A percentile compares a stretch with the other conserved stretches of the same genome.
phyloP scores from a whole-genome alignment of 2,797 vertebrate species.

The Acipenser ruthenus region DNA sequence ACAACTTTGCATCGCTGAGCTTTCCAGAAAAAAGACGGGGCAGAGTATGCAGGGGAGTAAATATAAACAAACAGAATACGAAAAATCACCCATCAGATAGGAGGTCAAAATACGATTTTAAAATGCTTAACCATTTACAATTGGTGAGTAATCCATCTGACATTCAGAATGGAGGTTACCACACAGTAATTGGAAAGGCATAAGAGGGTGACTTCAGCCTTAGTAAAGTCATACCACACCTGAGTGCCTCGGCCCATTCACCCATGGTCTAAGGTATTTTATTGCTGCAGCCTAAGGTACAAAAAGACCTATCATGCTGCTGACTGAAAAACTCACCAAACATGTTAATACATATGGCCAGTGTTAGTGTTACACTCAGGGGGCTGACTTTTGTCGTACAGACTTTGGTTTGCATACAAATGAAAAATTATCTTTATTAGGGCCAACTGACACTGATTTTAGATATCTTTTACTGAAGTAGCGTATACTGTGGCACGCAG shows the following conservation, averaged over 20 bases:
- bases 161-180: slow-evolving; percentile 19
- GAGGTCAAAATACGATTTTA: too few species aligned
- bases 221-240: slow-evolving; percentile 3
- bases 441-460: too few species aligned
- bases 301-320: background rate
- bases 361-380: too few species aligned
- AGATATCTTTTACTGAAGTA: too few species aligned
- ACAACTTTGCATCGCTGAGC: background rate
- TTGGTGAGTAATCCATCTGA: slow-evolving; percentile 8
- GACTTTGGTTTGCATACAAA: slow-evolving; percentile 23
- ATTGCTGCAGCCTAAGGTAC: background rate
- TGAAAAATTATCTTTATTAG: slow-evolving; percentile 30
- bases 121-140: background rate
- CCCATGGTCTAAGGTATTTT: background rate
- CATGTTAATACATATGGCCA: slow-evolving; percentile 18
- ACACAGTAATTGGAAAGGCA: slow-evolving; percentile 16
- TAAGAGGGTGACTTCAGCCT: slow-evolving; percentile 9
- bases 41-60: too few species aligned
- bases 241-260: background rate
- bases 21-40: background rate
- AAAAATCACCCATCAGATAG: too few species aligned
- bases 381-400: too few species aligned
- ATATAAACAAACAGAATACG: too few species aligned
- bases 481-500: too few species aligned
- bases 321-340: background rate